These are phyloP conservation scores for Emys orbicularis DNA, from an alignment of 2,797 vertebrate genomes.

Conservation along the genomic window DNA sequence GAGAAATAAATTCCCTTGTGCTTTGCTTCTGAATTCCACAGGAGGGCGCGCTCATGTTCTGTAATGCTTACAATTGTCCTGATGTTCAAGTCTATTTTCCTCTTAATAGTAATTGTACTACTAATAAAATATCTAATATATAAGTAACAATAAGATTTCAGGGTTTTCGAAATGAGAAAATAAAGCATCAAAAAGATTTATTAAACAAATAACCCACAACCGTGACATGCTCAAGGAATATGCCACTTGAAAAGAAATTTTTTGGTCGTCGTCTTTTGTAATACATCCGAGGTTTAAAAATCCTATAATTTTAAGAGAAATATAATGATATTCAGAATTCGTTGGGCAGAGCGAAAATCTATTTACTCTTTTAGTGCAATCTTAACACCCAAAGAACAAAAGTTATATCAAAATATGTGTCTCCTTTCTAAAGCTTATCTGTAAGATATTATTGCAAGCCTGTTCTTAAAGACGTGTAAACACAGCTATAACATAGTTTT, in stretches of 20 bases:
- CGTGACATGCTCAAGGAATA: slow-evolving; percentile 68
- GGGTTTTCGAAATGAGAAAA: slow-evolving; percentile 75
- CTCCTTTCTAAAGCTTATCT: slow-evolving; percentile 8
- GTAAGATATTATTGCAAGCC: not conserved
- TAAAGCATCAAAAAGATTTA: slow-evolving; percentile 73
- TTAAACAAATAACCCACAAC: slow-evolving; percentile 71
- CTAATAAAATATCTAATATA: slow-evolving; percentile 78
- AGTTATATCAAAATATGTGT: not conserved
- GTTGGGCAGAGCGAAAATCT: slow-evolving; percentile 40
- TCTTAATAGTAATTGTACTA: slow-evolving; percentile 60
- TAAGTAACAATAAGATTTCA: slow-evolving; percentile 75
- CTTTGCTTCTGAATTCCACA: slow-evolving; percentile 83
- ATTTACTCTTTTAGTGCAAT: slow-evolving; percentile 8
- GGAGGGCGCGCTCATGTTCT: slow-evolving; percentile 88
- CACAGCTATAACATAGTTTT: not conserved
- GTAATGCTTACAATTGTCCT: slow-evolving; percentile 30
- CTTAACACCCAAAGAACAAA: not conserved
- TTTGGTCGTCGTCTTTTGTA: slow-evolving; percentile 62
- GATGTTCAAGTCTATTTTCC: slow-evolving; percentile 26
- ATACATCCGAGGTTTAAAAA: slow-evolving; percentile 54
- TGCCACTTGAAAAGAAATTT: slow-evolving; percentile 56
- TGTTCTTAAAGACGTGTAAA: slow-evolving; percentile 24
- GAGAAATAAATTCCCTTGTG: slow-evolving; percentile 23
- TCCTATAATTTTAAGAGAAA: slow-evolving; percentile 50
- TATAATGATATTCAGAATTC: slow-evolving; percentile 42